Percentiles rank a stretch among this genome's conserved stretches.
Evolutionary conservation across 2,888 invertebrate species (phyloP).

Genomic region (Brachypalpus laphriformis): DNA sequence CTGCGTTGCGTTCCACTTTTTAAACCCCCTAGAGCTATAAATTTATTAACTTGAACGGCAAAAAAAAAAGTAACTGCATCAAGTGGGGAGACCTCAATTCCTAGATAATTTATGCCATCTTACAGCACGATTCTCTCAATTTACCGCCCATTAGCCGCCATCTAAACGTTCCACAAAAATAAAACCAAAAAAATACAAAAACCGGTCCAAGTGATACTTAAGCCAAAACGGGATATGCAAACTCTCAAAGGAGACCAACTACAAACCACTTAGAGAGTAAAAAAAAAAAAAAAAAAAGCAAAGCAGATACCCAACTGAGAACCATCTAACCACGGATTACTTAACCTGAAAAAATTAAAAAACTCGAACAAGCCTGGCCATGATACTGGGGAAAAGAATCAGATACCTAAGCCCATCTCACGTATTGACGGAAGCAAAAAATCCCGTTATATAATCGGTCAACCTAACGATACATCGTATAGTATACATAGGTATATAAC

Average conservation of each 20-base stretch:
- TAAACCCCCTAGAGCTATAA: neutral
- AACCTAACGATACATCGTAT: slow-evolving; percentile 76
- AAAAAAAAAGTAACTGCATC: neutral
- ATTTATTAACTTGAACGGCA: neutral
- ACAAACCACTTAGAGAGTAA: slow-evolving; percentile 5
- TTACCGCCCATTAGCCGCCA: slow-evolving; percentile 9
- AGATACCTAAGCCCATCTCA: neutral
- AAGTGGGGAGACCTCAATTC: neutral
- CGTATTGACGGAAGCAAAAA: slow-evolving; percentile 52
- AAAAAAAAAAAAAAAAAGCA: neutral
- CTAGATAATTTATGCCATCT: slow-evolving; percentile 9
- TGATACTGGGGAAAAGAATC: neutral
- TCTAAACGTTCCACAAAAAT: neutral
- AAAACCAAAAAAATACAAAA: neutral
- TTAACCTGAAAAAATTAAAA: slow-evolving; percentile 44
- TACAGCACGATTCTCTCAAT: slow-evolving; percentile 1
- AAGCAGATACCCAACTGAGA: slow-evolving; percentile 1
- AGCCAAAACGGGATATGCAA: slow-evolving; percentile 44
- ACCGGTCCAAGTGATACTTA: slow-evolving; percentile 22
- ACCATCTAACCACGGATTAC: slow-evolving; percentile 26
- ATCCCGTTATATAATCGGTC: slow-evolving; percentile 77
- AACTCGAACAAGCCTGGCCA: slow-evolving; percentile 14
- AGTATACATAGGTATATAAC: slow-evolving; percentile 7
- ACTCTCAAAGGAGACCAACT: slow-evolving; percentile 23
- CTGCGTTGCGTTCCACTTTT: slow-evolving; percentile 4